Base-by-base conservation (phyloP, 2,113 vertebrate genomes). In the Panthera uncia region DNA sequence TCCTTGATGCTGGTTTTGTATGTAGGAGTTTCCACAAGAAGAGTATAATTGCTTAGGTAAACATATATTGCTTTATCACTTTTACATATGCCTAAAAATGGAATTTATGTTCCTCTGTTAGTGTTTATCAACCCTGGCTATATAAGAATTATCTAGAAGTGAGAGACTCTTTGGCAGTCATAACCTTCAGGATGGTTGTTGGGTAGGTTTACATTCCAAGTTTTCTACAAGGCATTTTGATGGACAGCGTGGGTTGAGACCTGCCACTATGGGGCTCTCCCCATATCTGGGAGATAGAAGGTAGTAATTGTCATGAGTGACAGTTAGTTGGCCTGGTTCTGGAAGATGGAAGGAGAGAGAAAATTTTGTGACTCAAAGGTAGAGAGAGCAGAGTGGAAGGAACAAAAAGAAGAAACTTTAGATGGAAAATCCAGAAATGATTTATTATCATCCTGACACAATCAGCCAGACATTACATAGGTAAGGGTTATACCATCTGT, bases 371-470 rank as follows among this genome's bases (percentile, higher is more conserved):
- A 68, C 33, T n/a, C 33, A 21, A 78, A 96, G 90, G n/a, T 45
- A 91, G 29, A 82, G 38, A 91, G 19, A 89, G n/a, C 38, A 81
- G 25, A 57, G 38, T 78, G 18, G 33, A 78, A 69, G 63, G 36
- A 85, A 61, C 4, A 68, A 90, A 92, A 52, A 33, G 10, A 74
- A 95, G 41, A 33, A 68, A 19, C 9, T 68, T 92, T 76, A 38
- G 33, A 68, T 33, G 27, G 38, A 88, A 92, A 88, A 50, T 29
- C 27, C 27, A 68, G 50, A 71, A 87, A 73, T 41, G 50, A 76
- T 81, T 89, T 52, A 33, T 73, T 97, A 66, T 55, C 81, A 93
- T 91, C 57, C 63, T 45, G 31, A 65, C 11, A 94, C 79, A 93
- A 79, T 18, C 69, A 57, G 29, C 31, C 27, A 83, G 82, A 66